Conservation (phyloP, 92 coral and sea anemone genomes). For the Bergia sp. region DNA sequence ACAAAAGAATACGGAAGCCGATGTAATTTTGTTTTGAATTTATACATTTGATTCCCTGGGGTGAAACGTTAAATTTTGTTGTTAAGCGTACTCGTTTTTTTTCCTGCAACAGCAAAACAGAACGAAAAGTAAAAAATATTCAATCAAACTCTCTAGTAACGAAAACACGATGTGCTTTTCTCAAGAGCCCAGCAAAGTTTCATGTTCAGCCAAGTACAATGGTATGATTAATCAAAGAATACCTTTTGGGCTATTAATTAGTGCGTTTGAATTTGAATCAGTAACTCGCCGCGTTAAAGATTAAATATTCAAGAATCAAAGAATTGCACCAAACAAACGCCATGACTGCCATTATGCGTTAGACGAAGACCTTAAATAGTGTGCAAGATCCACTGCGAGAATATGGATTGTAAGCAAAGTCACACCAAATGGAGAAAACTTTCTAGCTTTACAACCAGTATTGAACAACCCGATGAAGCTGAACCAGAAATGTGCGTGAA, state of each 20-base stretch:
- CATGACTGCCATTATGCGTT: background rate
- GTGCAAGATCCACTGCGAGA: background rate
- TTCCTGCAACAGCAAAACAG: background rate
- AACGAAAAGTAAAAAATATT: background rate
- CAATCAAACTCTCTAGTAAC: background rate
- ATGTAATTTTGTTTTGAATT: background rate
- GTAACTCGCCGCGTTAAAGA: background rate
- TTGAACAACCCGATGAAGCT: conserved; percentile 55
- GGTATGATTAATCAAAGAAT: too few relatives aligned
- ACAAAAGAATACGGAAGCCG: background rate
- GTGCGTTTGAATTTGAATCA: background rate
- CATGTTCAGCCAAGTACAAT: background rate
- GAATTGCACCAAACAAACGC: background rate
- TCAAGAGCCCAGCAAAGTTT: background rate
- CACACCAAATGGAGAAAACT: conserved; percentile 44
- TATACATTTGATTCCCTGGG: background rate
- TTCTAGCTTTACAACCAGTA: conserved; percentile 34
- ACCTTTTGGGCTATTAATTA: background rate
- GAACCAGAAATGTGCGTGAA: conserved; percentile 81
- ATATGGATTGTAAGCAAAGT: conserved; percentile 3
- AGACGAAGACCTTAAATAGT: background rate
- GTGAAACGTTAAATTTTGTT: background rate
- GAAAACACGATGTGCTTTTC: background rate
- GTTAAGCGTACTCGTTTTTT: background rate
- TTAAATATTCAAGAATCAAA: background rate